Conservation (phyloP, 2,888 invertebrate species). For the Vanessa cardui region DNA sequence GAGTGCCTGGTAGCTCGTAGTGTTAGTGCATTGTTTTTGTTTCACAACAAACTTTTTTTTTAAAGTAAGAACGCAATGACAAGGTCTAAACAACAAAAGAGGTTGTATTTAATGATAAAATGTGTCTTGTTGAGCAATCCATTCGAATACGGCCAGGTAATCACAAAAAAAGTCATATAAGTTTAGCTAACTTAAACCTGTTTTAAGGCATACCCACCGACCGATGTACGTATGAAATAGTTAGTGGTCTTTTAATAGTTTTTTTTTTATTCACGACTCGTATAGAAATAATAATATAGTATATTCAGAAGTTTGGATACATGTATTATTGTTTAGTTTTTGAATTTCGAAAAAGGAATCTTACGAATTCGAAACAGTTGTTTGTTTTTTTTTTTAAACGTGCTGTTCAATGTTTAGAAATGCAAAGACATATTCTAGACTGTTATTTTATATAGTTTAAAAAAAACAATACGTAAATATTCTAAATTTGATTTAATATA, state of each 20-base stretch:
- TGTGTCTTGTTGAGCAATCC: slow-evolving; percentile 26
- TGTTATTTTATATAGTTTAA: too few relatives aligned
- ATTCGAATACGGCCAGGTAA: slow-evolving; percentile 39
- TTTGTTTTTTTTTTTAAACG: too few relatives aligned
- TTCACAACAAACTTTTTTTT: slow-evolving; percentile 33
- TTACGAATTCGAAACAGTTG: too few relatives aligned
- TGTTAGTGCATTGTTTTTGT: slow-evolving; percentile 38
- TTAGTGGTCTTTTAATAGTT: slow-evolving; percentile 28
- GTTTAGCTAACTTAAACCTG: slow-evolving; percentile 66
- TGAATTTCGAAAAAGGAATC: not conserved
- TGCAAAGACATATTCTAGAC: too few relatives aligned
- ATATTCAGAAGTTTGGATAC: not conserved
- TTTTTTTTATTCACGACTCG: not conserved
- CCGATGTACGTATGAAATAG: slow-evolving; percentile 46
- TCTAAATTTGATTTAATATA: too few relatives aligned
- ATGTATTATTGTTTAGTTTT: not conserved
- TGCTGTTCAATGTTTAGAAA: too few relatives aligned
- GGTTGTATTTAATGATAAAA: not conserved
- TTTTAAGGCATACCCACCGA: slow-evolving; percentile 44
- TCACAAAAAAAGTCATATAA: slow-evolving; percentile 55
- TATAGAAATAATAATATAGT: slow-evolving; percentile 7
- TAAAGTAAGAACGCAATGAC: not conserved
- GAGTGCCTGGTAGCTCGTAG: slow-evolving; percentile 48
- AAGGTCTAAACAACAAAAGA: not conserved
- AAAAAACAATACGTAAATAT: too few relatives aligned